phyloP scores from a whole-genome alignment of 2,113 vertebrate species.

The Rhadina sibilatrix region DNA sequence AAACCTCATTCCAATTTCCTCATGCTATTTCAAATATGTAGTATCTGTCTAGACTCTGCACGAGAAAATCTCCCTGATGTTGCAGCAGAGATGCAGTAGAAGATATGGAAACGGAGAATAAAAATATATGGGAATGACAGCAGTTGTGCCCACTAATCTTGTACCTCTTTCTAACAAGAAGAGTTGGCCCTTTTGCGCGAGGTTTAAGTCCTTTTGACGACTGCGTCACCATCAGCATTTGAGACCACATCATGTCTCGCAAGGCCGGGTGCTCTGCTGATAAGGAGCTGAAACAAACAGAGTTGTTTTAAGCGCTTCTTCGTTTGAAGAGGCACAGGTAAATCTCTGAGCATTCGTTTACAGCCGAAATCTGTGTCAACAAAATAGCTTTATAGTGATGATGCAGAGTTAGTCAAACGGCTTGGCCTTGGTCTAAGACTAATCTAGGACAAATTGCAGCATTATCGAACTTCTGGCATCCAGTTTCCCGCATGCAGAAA shows the following conservation, averaged over 20 bases:
- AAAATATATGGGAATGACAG: background rate
- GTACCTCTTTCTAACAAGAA: background rate
- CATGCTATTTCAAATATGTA: background rate
- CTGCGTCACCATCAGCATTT: background rate
- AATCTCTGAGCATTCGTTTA: background rate
- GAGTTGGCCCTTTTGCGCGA: background rate
- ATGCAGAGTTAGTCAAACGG: background rate
- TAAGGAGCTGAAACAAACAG: background rate
- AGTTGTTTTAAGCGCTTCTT: accelerated
- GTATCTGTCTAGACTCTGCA: background rate
- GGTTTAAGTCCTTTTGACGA: background rate
- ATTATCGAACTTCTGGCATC: background rate
- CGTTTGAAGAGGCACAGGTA: background rate
- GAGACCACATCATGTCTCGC: background rate
- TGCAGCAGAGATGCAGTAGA: background rate
- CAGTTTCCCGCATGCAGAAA: background rate
- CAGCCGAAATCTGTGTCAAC: background rate
- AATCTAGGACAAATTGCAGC: background rate
- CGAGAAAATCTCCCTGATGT: background rate
- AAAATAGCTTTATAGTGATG: background rate
- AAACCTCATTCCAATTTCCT: background rate
- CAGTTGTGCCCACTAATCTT: background rate
- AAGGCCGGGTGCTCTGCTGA: background rate
- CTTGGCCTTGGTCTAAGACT: background rate
- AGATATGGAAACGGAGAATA: accelerated